phyloP scores from a whole-genome alignment of 2,797 vertebrate species.

The Poeciliopsis turneri region DNA sequence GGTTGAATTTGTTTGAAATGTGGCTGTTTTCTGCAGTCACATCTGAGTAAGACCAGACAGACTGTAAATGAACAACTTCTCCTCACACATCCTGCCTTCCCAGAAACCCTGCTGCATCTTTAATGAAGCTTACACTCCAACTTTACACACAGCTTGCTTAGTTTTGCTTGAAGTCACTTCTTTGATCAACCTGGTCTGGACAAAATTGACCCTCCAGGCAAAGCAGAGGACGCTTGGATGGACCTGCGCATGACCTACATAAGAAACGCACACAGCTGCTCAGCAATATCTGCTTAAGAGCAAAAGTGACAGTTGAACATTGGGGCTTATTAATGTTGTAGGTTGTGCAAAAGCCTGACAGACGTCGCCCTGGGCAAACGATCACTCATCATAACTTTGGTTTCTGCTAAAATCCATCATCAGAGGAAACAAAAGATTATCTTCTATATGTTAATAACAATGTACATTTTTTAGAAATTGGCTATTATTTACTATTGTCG shows the following conservation, averaged over 20 bases:
- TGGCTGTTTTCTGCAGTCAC: not conserved
- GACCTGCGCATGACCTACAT: constrained; percentile 30
- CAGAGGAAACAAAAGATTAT: not conserved
- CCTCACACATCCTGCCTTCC: constrained; percentile 18
- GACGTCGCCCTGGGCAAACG: constrained; percentile 36
- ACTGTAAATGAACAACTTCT: constrained; percentile 20
- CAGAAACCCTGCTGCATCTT: constrained; percentile 30
- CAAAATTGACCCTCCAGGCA: constrained; percentile 10
- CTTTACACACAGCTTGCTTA: constrained; percentile 51
- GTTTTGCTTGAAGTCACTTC: constrained; percentile 36
- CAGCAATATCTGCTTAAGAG: constrained; percentile 37
- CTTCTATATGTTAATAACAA: not conserved
- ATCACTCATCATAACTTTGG: not conserved
- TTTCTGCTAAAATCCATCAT: not conserved
- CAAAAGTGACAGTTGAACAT: constrained; percentile 11
- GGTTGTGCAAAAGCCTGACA: constrained; percentile 17
- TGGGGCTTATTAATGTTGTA: not conserved
- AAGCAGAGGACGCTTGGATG: constrained; percentile 17
- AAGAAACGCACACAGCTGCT: constrained; percentile 20
- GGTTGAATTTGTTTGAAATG: not conserved
- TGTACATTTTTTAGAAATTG: not conserved
- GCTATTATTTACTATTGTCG: not conserved
- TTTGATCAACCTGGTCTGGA: constrained; percentile 27
- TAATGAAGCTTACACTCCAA: constrained; percentile 43
- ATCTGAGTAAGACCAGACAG: not conserved